phyloP scores from a whole-genome alignment of 2,797 vertebrate genomes.

The Malacoraja senta region DNA sequence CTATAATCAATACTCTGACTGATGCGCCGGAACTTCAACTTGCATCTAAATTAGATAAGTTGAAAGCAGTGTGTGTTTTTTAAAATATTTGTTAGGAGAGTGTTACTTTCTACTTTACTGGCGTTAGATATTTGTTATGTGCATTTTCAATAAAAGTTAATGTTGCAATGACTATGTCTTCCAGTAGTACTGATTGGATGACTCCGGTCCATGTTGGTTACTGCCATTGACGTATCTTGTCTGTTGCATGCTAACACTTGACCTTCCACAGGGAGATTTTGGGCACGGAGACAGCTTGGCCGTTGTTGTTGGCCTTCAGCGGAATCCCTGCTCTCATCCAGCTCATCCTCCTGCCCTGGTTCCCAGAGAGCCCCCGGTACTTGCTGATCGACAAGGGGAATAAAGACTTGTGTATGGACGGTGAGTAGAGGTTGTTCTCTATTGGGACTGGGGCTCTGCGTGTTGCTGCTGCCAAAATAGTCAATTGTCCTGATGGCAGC shows the following conservation, averaged over 20 bases:
- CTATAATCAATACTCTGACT: too few relatives aligned
- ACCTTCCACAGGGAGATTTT: constrained; percentile 67
- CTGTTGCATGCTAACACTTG: not conserved
- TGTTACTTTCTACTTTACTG: not conserved
- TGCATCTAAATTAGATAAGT: not conserved
- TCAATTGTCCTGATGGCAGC: constrained; percentile 42
- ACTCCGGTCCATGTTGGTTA: not conserved
- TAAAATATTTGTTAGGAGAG: not conserved
- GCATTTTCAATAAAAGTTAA: not conserved
- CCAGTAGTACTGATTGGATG: not conserved
- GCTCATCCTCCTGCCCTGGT: constrained; percentile 73
- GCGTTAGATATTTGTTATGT: not conserved
- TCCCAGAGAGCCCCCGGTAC: constrained; percentile 86
- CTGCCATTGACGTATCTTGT: not conserved
- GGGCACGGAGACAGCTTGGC: constrained; percentile 71
- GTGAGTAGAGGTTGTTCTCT: constrained; percentile 50
- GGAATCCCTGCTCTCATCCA: constrained; percentile 74
- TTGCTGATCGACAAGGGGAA: constrained; percentile 79
- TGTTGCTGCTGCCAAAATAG: constrained; percentile 41
- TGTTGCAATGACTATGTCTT: not conserved
- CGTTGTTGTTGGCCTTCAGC: constrained; percentile 78
- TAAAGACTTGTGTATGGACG: constrained; percentile 68
- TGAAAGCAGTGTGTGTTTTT: not conserved
- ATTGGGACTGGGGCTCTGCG: constrained; percentile 41
- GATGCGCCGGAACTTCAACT: not conserved